A percentile compares a stretch with the other conserved stretches of the same genome.
Conservation (phyloP, 2,797 vertebrate species). For the Platalea minor region DNA sequence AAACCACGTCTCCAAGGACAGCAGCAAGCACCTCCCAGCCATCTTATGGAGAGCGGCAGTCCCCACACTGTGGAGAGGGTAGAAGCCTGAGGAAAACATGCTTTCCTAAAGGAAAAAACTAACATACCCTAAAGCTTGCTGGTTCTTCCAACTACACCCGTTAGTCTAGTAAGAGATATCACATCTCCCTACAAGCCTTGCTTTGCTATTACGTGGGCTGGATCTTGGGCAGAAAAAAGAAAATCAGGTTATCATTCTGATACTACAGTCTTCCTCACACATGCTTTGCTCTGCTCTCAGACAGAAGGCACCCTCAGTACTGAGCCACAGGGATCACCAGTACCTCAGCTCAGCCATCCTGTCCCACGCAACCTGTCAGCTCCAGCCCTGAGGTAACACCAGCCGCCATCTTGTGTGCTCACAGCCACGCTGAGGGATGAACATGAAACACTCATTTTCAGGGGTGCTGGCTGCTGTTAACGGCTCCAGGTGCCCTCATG, state of each 20-base stretch:
- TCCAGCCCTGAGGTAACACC: background rate
- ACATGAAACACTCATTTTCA: background rate
- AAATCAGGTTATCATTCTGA: background rate
- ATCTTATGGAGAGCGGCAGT: background rate
- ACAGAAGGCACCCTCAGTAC: background rate
- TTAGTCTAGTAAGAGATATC: accelerated
- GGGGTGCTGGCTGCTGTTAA: background rate
- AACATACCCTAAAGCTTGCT: background rate
- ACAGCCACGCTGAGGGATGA: accelerated
- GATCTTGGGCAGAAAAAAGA: background rate
- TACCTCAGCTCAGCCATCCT: background rate
- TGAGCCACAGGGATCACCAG: too few species aligned
- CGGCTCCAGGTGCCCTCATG: too few species aligned
- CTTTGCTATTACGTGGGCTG: background rate
- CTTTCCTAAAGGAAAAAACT: background rate
- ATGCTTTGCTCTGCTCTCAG: background rate
- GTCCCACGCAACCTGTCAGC: accelerated
- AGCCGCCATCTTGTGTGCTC: background rate
- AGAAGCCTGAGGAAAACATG: background rate
- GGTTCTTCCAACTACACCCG: background rate
- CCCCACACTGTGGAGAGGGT: too few species aligned
- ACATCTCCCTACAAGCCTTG: background rate
- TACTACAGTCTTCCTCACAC: background rate
- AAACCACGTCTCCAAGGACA: background rate
- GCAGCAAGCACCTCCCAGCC: accelerated